A percentile compares a stretch with the other conserved stretches of the same genome.
phyloP scores from a whole-genome alignment of 2,797 vertebrate species.

The Micromesistius poutassou region DNA sequence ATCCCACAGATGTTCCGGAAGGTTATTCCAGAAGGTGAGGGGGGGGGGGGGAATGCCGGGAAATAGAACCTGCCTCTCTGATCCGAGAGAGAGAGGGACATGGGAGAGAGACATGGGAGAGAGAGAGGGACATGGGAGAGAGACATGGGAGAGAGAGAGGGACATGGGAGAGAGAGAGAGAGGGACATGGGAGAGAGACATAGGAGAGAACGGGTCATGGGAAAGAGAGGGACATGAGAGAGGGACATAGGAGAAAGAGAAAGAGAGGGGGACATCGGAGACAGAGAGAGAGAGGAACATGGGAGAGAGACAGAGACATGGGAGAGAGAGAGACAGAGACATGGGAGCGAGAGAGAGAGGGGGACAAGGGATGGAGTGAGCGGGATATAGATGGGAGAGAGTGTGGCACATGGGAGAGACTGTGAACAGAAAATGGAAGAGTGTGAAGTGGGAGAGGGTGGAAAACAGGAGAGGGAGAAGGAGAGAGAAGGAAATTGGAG shows the following conservation, averaged over 20 bases:
- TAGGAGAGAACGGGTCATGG: too few relatives aligned
- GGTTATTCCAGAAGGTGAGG: conserved; percentile 24
- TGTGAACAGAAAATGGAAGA: neutral
- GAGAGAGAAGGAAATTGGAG: neutral
- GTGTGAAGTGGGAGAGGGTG: too few relatives aligned
- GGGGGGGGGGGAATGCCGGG: conserved; percentile 22
- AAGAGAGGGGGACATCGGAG: too few relatives aligned
- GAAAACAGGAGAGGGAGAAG: neutral
- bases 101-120: conserved; percentile 24
- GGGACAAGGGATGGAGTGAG: too few relatives aligned
- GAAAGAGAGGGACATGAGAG: too few relatives aligned
- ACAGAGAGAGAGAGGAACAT: too few relatives aligned
- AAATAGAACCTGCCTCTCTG: conserved; percentile 25
- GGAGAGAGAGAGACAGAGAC: too few relatives aligned
- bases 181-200: neutral
- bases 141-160: neutral
- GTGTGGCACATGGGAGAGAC: too few relatives aligned
- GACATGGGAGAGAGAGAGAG: conserved; percentile 24
- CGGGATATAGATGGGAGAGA: too few relatives aligned
- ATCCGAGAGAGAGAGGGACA: conserved; percentile 33
- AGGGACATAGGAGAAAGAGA: too few relatives aligned
- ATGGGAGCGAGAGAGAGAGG: too few relatives aligned
- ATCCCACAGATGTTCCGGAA: neutral
- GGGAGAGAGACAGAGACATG: too few relatives aligned
- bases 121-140: conserved; percentile 9